Base-by-base conservation (phyloP, 2,113 vertebrate species). In the Enhydra lutris region DNA sequence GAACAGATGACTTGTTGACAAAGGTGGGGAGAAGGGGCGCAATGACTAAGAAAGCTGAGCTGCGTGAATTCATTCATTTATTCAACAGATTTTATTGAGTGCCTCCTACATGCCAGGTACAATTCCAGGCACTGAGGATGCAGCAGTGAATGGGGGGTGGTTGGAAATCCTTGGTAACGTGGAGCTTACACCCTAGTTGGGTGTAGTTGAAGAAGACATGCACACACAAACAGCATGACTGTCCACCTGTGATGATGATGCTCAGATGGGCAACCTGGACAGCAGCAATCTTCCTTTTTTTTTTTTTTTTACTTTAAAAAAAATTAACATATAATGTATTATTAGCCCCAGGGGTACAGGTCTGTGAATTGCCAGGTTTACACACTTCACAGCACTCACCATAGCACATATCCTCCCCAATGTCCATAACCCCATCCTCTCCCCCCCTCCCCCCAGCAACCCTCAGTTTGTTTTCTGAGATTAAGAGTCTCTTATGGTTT, bases 391-490 rank as follows among this genome's bases (percentile, higher is more conserved):
- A 55, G 52, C 52, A 55, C 52, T 55, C 5, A 55, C 52, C 52
- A 55, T 55, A 55, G 17, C 52, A 55, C 52, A 55, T 18, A 55
- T 17, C 52, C 52, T 55, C 17, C 17, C 52, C 17, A 55, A 6
- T 55, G 52, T 55, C 17, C 52, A 55, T 55, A 55, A 55, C 52
- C 52, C 52, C 15, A 55, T 4, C 52, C 52, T 18, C 17, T 18
- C 52, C 52, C 17, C 17, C 52, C 1, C 17, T 0, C 52, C 5
- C 5, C 17, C 17, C 15, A 1, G 50, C 15, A 55, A 6, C 52
- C 52, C 17, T 55, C 17, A 18, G 17, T 55, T 55, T 55, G 17
- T 55, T 55, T 55, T 55, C 17, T 18, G 52, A 55, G 52, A 18
- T 55, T 55, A 55, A 55, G 52, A 55, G 52, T 55, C 52, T 55